Conservation (phyloP, 2,113 vertebrate species). For the Stomatorhinus ivindoensis region DNA sequence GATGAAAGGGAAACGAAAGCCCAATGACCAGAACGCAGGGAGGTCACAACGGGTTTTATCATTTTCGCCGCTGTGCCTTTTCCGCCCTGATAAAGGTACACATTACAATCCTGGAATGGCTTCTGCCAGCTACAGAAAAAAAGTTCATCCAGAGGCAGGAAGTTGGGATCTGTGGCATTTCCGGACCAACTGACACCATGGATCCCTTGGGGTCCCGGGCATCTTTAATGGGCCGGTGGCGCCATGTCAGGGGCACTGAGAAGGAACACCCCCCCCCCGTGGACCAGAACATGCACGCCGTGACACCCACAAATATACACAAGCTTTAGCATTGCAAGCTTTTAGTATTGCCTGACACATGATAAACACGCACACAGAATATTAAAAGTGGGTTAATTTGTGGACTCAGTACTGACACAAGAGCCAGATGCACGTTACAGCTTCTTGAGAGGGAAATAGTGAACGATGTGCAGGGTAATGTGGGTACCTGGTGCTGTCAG, state of each 20-base stretch:
- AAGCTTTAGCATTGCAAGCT: neutral
- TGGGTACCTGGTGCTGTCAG: slow-evolving; percentile 49
- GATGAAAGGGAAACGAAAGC: neutral
- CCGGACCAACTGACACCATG: slow-evolving; percentile 45
- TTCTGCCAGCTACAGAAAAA: neutral
- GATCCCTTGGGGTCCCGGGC: slow-evolving; percentile 18
- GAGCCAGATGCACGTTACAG: neutral
- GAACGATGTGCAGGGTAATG: neutral
- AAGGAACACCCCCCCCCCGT: neutral
- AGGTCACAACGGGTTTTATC: neutral
- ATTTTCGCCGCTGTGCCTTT: neutral
- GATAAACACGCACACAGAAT: neutral
- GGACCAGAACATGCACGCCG: neutral
- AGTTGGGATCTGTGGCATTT: slow-evolving; percentile 40
- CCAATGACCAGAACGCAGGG: neutral
- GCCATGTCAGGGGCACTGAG: neutral
- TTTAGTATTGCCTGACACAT: neutral
- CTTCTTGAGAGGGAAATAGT: neutral
- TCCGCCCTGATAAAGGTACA: slow-evolving; percentile 18
- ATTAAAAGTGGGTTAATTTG: neutral
- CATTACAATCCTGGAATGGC: neutral
- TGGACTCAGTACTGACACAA: neutral
- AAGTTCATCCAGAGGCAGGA: slow-evolving; percentile 44
- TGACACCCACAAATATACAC: neutral
- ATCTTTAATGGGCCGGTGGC: neutral